phyloP scores from a whole-genome alignment of 2,888 invertebrate species.

The Eristalis pertinax region DNA sequence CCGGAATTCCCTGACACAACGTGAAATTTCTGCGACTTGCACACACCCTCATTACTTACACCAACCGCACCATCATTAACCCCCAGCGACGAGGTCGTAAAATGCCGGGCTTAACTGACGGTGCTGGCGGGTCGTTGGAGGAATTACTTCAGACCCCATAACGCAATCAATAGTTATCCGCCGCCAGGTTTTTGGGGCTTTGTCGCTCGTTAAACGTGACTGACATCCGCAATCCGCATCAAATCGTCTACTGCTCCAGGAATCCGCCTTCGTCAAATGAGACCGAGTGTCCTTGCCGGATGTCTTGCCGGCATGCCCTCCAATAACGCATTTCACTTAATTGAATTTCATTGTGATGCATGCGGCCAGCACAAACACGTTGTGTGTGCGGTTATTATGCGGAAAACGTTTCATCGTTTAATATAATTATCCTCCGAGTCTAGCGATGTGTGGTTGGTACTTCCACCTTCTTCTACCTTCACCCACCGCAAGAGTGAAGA shows the following conservation, averaged over 20 bases:
- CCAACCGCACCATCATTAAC: neutral
- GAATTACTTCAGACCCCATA: neutral
- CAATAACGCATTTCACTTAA: constrained; percentile 35
- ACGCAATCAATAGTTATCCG: constrained; percentile 14
- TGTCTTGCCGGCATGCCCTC: constrained; percentile 19
- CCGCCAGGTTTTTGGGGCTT: neutral
- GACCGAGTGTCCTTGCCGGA: constrained; percentile 21
- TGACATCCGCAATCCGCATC: neutral
- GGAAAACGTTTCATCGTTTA: constrained; percentile 44
- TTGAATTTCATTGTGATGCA: constrained; percentile 54
- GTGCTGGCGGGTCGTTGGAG: neutral
- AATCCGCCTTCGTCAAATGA: neutral
- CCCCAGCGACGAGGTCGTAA: constrained; percentile 6
- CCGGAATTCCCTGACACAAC: neutral
- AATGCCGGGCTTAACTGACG: constrained; percentile 20
- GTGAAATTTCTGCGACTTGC: neutral
- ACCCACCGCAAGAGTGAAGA: neutral
- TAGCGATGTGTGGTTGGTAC: neutral
- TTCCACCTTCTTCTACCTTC: neutral
- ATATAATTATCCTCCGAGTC: constrained; percentile 46
- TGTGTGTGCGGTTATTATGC: constrained; percentile 26
- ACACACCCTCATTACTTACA: neutral
- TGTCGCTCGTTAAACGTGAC: constrained; percentile 3
- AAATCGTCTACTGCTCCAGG: neutral
- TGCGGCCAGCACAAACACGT: constrained; percentile 20